Percentiles rank a stretch among this genome's conserved stretches.
Conservation (phyloP, 2,888 invertebrate species). For the Polyommatus icarus region DNA sequence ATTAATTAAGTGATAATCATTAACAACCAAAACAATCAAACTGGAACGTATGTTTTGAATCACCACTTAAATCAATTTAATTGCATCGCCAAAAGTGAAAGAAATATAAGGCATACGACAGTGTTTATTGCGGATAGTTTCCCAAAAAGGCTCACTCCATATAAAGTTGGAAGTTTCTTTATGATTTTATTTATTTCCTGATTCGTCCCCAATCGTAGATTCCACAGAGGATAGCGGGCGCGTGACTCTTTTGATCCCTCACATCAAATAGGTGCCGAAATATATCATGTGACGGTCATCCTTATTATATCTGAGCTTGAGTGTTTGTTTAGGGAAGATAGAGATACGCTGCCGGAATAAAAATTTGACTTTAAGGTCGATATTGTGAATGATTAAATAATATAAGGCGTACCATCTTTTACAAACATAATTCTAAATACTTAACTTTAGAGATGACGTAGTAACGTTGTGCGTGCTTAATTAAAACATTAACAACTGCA, state of each 20-base stretch:
- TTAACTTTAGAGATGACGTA: not conserved
- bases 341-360: conserved; percentile 2
- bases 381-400: not conserved
- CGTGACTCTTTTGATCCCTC: conserved; percentile 29
- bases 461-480: not conserved
- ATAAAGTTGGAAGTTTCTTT: conserved; percentile 3
- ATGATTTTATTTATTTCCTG: conserved; percentile 21
- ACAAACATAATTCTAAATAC: not conserved
- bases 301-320: not conserved
- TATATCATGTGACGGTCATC: conserved; percentile 20
- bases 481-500: too few relatives aligned
- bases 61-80: not conserved
- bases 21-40: too few relatives aligned
- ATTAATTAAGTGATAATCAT: too few relatives aligned
- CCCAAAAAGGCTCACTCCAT: not conserved
- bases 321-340: conserved; percentile 3
- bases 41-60: too few relatives aligned
- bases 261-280: conserved; percentile 8
- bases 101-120: not conserved
- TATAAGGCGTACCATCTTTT: not conserved
- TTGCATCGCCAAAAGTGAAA: not conserved
- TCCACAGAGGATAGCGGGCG: conserved; percentile 9
- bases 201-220: conserved; percentile 11
- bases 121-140: not conserved
- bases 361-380: too few relatives aligned